Conservation (phyloP, 2,797 vertebrate genomes). For the Varecia variegata region DNA sequence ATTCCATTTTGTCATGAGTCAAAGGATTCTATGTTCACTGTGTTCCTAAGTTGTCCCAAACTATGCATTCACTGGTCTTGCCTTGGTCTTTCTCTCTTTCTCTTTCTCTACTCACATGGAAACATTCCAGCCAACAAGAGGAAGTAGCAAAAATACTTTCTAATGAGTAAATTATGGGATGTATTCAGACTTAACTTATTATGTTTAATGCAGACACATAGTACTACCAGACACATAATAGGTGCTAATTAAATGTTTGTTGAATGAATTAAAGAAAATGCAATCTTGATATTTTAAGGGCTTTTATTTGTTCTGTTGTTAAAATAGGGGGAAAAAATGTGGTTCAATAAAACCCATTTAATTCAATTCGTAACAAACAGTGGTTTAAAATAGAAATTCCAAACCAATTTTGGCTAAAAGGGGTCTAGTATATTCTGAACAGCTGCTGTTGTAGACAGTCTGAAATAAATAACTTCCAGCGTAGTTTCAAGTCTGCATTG, state of each 20-base stretch:
- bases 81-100: not conserved
- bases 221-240: not conserved
- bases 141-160: not conserved
- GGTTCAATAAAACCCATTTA: not conserved
- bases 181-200: not conserved
- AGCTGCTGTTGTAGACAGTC: conserved; percentile 61
- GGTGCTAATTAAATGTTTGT: not conserved
- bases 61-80: no score
- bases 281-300: not conserved
- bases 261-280: not conserved
- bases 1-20: not conserved
- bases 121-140: not conserved
- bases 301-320: conserved; percentile 9
- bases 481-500: conserved; percentile 41
- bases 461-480: conserved; percentile 58
- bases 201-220: not conserved
- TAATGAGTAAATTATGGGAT: not conserved
- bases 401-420: conserved; percentile 48
- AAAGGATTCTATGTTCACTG: not conserved
- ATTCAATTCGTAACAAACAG: conserved; percentile 57
- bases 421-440: conserved; percentile 47
- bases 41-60: not conserved
- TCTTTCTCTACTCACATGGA: not conserved
- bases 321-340: not conserved
- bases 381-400: conserved; percentile 68